phyloP scores from a whole-genome alignment of 2,797 vertebrate genomes.

The Amblyraja radiata region DNA sequence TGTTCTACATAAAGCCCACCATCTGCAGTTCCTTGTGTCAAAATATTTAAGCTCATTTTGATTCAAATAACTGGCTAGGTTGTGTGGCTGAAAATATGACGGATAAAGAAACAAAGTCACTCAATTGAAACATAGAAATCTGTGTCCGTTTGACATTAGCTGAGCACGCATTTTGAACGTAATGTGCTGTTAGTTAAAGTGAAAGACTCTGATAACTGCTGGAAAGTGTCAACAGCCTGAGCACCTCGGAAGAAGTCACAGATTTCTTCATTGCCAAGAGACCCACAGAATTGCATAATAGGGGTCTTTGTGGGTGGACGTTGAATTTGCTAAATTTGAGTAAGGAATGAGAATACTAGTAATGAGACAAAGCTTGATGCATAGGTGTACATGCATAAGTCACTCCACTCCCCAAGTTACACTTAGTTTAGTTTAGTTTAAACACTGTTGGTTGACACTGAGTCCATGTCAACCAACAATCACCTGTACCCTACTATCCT shows the following conservation, averaged over 20 bases:
- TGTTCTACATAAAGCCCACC: too few relatives aligned
- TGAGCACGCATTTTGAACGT: background rate
- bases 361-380: background rate
- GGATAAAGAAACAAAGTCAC: background rate
- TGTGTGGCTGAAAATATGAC: background rate
- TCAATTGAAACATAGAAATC: background rate
- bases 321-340: background rate
- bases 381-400: background rate
- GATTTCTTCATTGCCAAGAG: background rate
- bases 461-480: too few relatives aligned
- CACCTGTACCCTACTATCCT: too few relatives aligned
- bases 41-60: background rate
- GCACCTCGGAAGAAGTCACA: background rate
- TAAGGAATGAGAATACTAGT: background rate
- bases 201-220: background rate
- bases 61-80: background rate
- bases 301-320: background rate
- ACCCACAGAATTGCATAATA: background rate
- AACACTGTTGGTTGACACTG: too few relatives aligned
- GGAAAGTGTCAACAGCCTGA: background rate
- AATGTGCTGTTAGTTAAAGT: background rate
- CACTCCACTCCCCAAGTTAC: background rate
- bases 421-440: too few relatives aligned
- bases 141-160: background rate
- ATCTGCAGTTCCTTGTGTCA: too few relatives aligned